Conservation (phyloP, 2,888 invertebrate species). For the Pyrochroa serraticornis region DNA sequence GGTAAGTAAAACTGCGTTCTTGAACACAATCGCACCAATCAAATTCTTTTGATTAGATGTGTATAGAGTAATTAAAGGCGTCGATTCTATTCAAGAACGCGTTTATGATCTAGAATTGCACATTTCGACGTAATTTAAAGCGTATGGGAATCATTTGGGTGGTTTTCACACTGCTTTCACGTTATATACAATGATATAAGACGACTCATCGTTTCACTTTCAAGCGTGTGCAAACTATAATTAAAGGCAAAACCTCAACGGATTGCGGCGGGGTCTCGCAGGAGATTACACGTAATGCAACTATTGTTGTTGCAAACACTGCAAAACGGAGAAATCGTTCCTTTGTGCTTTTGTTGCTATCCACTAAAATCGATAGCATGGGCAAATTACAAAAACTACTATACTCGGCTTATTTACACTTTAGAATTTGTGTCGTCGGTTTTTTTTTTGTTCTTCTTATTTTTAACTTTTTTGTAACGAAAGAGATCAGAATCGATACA, state of each 20-base stretch:
- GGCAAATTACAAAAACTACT: slow-evolving; percentile 18
- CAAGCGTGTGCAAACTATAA: slow-evolving; percentile 29
- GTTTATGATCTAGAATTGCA: slow-evolving; percentile 41
- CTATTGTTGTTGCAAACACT: slow-evolving; percentile 20
- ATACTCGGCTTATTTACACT: slow-evolving; percentile 13
- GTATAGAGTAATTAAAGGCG: slow-evolving; percentile 10
- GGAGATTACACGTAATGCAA: slow-evolving; percentile 17
- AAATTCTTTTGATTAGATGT: slow-evolving; percentile 7
- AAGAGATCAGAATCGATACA: slow-evolving; percentile 16
- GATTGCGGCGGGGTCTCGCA: slow-evolving; percentile 14
- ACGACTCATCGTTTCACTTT: slow-evolving; percentile 29
- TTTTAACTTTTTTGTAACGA: slow-evolving; percentile 18
- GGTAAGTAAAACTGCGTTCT: slow-evolving; percentile 37
- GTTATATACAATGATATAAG: slow-evolving; percentile 36
- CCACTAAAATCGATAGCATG: slow-evolving; percentile 4
- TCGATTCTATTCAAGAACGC: slow-evolving; percentile 30
- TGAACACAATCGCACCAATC: slow-evolving; percentile 15
- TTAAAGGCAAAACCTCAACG: slow-evolving; percentile 20
- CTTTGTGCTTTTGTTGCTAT: slow-evolving; percentile 14
- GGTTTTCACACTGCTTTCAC: slow-evolving; percentile 37
- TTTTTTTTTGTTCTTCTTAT: no score
- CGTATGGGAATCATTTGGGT: slow-evolving; percentile 36
- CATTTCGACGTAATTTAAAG: slow-evolving; percentile 38
- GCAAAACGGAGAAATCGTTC: slow-evolving; percentile 16
- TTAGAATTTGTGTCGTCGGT: slow-evolving; percentile 26